phyloP scores from a whole-genome alignment of 2,888 invertebrate genomes.

The Geotrupes spiniger region DNA sequence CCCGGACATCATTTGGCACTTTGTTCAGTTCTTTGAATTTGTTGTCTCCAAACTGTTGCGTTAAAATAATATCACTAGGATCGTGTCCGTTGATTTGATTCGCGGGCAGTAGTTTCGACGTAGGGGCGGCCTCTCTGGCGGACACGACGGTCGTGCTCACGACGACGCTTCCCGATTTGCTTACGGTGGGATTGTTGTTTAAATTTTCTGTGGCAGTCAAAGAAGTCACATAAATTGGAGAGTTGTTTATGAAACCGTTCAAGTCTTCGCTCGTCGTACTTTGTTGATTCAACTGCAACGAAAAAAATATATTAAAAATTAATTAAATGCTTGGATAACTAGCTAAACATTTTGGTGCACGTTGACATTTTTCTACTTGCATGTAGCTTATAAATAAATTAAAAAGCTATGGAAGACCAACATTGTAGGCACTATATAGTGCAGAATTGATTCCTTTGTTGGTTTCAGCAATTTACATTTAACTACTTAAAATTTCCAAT shows the following conservation, averaged over 20 bases:
- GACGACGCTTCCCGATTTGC: constrained; percentile 43
- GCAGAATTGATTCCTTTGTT: too few relatives aligned
- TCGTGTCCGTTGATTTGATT: constrained; percentile 38
- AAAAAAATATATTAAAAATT: not conserved
- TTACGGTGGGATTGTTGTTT: constrained; percentile 54
- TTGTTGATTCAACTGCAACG: constrained; percentile 61
- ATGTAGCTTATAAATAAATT: too few relatives aligned
- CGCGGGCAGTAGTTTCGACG: constrained; percentile 37
- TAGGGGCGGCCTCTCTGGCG: constrained; percentile 46
- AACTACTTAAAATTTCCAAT: too few relatives aligned
- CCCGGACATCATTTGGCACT: constrained; percentile 43
- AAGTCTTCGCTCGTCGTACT: constrained; percentile 60
- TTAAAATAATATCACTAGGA: constrained; percentile 34
- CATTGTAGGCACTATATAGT: too few relatives aligned
- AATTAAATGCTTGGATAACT: not conserved
- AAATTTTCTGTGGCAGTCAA: constrained; percentile 57
- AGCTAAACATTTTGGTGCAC: constrained; percentile 8
- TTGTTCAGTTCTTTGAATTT: constrained; percentile 24
- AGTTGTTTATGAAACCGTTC: constrained; percentile 79
- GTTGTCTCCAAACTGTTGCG: constrained; percentile 37
- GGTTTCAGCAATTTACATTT: too few relatives aligned
- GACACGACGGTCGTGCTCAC: constrained; percentile 46
- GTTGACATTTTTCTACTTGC: too few relatives aligned
- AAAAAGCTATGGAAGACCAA: too few relatives aligned
- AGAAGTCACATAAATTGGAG: constrained; percentile 81